Percentiles rank a stretch among this genome's conserved stretches.
Conservation (phyloP, 2,888 invertebrate genomes). For the Unio pictorum region DNA sequence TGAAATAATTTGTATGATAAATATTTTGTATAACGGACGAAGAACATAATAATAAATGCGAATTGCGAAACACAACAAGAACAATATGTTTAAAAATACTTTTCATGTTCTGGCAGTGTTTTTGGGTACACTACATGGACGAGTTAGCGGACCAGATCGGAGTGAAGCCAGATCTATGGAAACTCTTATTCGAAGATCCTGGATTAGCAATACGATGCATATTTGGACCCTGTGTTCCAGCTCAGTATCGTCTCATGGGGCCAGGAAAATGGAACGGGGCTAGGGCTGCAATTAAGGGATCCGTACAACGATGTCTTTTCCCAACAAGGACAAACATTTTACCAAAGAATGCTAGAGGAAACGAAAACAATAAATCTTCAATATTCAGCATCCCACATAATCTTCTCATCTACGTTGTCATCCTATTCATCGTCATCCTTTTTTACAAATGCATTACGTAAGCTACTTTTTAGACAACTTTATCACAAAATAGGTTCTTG, state of each 20-base stretch:
- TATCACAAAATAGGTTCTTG: too few relatives aligned
- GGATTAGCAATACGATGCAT: conserved; percentile 58
- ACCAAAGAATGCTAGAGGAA: conserved; percentile 26
- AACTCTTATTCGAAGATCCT: conserved; percentile 50
- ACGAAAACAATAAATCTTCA: conserved; percentile 4
- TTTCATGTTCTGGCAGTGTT: conserved; percentile 50
- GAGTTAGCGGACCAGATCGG: conserved; percentile 61
- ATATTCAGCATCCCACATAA: conserved; percentile 28
- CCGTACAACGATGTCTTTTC: conserved; percentile 28
- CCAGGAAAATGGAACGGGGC: conserved; percentile 60
- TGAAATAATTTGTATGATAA: too few relatives aligned
- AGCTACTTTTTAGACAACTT: too few relatives aligned
- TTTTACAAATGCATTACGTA: conserved; percentile 29
- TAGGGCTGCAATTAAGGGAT: conserved; percentile 33
- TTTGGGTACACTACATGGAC: conserved; percentile 69
- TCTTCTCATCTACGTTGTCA: conserved; percentile 31
- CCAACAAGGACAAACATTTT: conserved; percentile 31
- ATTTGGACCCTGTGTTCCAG: conserved; percentile 65
- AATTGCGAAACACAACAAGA: too few relatives aligned
- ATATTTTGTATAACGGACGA: too few relatives aligned
- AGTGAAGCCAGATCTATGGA: conserved; percentile 50
- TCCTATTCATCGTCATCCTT: conserved; percentile 30
- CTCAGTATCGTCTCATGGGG: conserved; percentile 65
- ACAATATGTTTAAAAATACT: too few relatives aligned
- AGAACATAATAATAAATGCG: too few relatives aligned